Base-by-base conservation (phyloP, 2,888 invertebrate genomes). In the Leptinotarsa tumamoca region DNA sequence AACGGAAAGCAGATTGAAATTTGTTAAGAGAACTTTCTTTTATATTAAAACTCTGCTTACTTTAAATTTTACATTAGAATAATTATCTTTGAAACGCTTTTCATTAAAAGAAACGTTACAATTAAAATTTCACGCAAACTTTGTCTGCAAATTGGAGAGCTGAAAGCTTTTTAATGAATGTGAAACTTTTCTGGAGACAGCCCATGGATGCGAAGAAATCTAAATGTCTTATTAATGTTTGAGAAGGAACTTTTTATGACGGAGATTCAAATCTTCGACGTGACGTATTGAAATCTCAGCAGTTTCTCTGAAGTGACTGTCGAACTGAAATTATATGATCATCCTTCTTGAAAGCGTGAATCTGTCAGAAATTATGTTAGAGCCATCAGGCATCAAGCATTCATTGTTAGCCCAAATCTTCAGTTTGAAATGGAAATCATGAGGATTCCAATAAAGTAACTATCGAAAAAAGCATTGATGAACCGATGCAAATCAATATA, bases 21-120 rank as follows among this genome's bases (percentile, higher is more conserved):
- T 81, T 78, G 77, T 80, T 79, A 76, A 72, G 67, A 71, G 77
- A 80, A 80, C 76, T 80, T 82, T 79, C 63, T 74, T 72, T 49
- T 15, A 76, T 76, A 79, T 78, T 76, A 77, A 80, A 79, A 80
- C 76, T 82, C 80, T 78, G 79, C 78, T 78, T 78, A 79, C 80
- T 82, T 82, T 80, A 79, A 79, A 82, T 81, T 82, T 76, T 77
- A 80, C 77, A 79, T 80, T 80, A 77, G 79, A 80, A 81, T 82
- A 77, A 81, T 82, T 82, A 82, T 82, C 81, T 79, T 80, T 81
- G 78, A 81, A 81, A 82, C 77, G 81, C 77, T 82, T 83, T 82
- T 81, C 82, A 83, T 83, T 83, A 79, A 72, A 72, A 75, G 80
- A 80, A 82, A 81, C 78, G 79, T 75, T 77, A 80, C 81, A 80